Evolutionary conservation across 2,113 vertebrate genomes (phyloP), one percentile per base, ranked within the genome.

Genomic region (Cyprinus carpio): DNA sequence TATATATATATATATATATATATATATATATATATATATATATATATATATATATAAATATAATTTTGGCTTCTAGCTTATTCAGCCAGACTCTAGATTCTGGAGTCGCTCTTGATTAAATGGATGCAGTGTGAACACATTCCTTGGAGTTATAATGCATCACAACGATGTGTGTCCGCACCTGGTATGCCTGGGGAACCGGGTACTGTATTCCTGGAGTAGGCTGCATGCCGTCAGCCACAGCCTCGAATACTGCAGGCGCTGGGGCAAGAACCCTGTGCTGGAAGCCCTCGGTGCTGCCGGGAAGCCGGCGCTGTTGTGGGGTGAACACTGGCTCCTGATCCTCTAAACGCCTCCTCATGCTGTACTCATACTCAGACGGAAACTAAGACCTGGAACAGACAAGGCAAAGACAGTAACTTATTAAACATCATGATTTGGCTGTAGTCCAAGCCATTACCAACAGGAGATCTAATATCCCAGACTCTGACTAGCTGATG

Each of bases 301-400:
- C 95, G 91, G 96, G 94, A 87, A 96, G 93, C 84, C 96, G 96
- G 80, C 97, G 97, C 90, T 98, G 97, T 94, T 99, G 98, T 71
- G 97, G 91, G 37, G 96, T 93, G 58, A 97, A 97, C 90, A 96
- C 95, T 10, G 96, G 91, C 93, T 99, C 98, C 94, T 97, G 97
- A 92, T 99, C 98, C 89, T 99, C 98, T 94, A 96, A 94, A 87
- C 97, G 96, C 74, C 96, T 97, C 97, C 99, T 99, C 98, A 99
- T 99, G 94, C 96, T 99, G 96, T 91, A 91, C 89, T 96, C 98
- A 99, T 99, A 95, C 95, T 98, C 96, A 75, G 40, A 74, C 49
- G 34, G 71, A 72, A 23, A 67, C 82, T 8, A 56, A 82, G 82
- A 84, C 85, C 87, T 86, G 72, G 2, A 43, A 62, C 31, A 69